Percentiles rank a stretch among this genome's conserved stretches.
Evolutionary conservation across 2,797 vertebrate species (phyloP).

Genomic region (Huso huso): DNA sequence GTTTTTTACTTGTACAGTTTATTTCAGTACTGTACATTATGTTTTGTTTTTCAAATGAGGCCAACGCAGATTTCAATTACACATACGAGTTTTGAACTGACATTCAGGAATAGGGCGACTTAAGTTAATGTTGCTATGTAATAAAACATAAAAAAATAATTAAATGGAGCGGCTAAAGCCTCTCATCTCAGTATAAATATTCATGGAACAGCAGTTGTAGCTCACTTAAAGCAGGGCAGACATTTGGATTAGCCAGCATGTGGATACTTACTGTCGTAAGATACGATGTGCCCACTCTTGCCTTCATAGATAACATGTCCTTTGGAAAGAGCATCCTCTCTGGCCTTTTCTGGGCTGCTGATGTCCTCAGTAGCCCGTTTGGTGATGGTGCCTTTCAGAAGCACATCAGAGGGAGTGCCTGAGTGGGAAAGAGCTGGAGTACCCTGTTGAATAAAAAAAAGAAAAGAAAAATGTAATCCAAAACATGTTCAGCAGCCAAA

Average conservation of each 20-base stretch:
- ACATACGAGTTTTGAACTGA: no score
- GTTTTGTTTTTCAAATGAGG: no score
- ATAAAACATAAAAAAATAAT: no score
- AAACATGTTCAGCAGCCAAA: neutral
- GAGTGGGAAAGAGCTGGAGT: conserved; percentile 83
- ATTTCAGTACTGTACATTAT: no score
- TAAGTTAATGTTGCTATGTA: no score
- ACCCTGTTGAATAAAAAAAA: conserved; percentile 58
- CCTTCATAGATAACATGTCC: conserved; percentile 95
- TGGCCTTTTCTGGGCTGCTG: conserved; percentile 75
- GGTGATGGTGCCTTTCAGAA: conserved; percentile 81
- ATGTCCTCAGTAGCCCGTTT: conserved; percentile 80
- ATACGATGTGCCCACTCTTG: conserved; percentile 90
- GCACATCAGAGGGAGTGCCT: conserved; percentile 77
- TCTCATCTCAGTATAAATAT: no score
- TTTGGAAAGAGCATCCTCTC: conserved; percentile 80
- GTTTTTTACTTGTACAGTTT: no score
- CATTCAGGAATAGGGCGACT: no score
- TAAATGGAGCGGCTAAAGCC: no score
- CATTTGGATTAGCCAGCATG: no score
- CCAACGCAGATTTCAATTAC: no score
- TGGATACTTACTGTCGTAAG: conserved; percentile 71
- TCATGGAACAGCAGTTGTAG: no score
- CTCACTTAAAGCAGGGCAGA: neutral
- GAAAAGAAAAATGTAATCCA: neutral